Percentiles rank a stretch among this genome's conserved stretches.
These are phyloP conservation scores for Chloropsis hardwickii DNA, from an alignment of 2,113 vertebrate genomes.

Conservation along the genomic window DNA sequence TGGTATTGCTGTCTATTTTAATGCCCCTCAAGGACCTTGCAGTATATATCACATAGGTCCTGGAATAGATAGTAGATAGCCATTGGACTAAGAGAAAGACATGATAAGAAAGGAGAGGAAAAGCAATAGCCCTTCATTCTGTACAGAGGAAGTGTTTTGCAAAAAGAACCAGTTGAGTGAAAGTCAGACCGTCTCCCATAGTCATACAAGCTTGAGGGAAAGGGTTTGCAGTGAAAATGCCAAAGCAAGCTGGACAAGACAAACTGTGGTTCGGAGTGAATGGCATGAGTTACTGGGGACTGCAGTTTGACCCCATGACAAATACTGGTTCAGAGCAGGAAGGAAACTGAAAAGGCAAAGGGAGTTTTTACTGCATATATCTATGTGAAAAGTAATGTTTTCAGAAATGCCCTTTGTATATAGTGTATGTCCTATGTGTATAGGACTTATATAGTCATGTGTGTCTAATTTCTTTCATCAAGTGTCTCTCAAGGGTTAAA, in stretches of 20 bases:
- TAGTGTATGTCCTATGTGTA: too few relatives aligned
- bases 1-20: not conserved
- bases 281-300: not conserved
- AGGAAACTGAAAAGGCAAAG: not conserved
- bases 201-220: not conserved
- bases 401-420: not conserved
- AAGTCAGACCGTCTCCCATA: not conserved
- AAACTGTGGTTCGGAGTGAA: not conserved
- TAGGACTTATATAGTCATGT: accelerated
- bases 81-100: not conserved
- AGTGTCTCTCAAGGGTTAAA: not conserved
- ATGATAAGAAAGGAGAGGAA: not conserved
- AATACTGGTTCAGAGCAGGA: not conserved
- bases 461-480: not conserved
- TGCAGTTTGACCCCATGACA: not conserved
- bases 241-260: not conserved
- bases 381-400: not conserved
- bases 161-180: not conserved
- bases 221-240: not conserved
- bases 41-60: not conserved
- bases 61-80: not conserved
- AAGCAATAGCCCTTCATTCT: not conserved
- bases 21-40: not conserved
- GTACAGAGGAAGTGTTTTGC: not conserved
- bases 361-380: not conserved